A percentile compares a stretch with the other conserved stretches of the same genome.
Evolutionary conservation across 2,888 invertebrate species (phyloP).

Genomic region (Scelioninae gen. 1): DNA sequence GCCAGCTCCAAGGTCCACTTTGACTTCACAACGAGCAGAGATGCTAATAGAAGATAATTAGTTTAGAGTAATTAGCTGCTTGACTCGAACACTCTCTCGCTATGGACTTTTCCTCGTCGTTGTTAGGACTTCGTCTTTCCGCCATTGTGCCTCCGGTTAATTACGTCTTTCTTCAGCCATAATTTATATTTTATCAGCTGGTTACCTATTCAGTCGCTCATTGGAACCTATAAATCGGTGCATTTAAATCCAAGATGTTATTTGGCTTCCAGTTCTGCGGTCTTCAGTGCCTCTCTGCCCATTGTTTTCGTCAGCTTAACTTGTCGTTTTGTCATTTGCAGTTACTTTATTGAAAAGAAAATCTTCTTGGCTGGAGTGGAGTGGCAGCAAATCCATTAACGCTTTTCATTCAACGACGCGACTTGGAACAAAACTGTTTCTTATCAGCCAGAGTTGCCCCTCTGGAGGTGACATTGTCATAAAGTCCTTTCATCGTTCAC

Average conservation of each 20-base stretch:
- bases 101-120: no score
- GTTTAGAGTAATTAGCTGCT: no score
- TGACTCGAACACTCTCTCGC: no score
- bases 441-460: conserved; percentile 40
- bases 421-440: conserved; percentile 57
- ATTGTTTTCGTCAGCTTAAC: conserved; percentile 22
- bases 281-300: no score
- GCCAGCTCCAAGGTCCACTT: conserved; percentile 22
- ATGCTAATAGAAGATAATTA: conserved; percentile 79
- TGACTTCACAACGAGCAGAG: conserved; percentile 52
- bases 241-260: no score
- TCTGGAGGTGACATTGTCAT: conserved; percentile 68
- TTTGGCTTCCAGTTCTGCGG: no score
- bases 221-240: no score
- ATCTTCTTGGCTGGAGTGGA: conserved; percentile 51
- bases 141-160: no score
- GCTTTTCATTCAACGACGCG: conserved; percentile 52
- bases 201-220: no score
- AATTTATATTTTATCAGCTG: no score
- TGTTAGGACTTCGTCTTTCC: no score
- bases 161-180: no score
- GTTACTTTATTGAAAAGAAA: conserved; percentile 47
- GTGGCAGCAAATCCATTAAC: conserved; percentile 64
- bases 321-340: conserved; percentile 49
- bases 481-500: conserved; percentile 52